These are phyloP conservation scores for Hoplias malabaricus DNA, from an alignment of 2,113 vertebrate species.

Conservation along the genomic window DNA sequence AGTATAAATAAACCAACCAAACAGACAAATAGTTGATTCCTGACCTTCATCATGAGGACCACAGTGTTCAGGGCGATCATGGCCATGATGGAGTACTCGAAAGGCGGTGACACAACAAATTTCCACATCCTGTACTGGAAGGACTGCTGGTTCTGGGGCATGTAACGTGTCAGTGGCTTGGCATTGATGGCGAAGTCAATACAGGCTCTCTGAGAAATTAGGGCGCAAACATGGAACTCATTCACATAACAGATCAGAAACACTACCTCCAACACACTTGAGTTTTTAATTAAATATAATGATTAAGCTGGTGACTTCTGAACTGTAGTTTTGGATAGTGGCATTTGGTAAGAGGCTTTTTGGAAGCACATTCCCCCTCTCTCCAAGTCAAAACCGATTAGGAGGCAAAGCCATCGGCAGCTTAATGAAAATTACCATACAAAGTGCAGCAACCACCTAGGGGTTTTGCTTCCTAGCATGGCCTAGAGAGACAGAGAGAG, in stretches of 20 bases:
- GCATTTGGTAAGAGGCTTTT: not conserved
- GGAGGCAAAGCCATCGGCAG: not conserved
- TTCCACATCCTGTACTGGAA: conserved; percentile 98
- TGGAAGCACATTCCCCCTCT: not conserved
- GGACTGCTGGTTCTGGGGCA: conserved; percentile 91
- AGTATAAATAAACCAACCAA: not conserved
- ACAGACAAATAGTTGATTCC: not conserved
- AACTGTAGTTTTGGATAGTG: not conserved
- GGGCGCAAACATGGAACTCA: conserved; percentile 7
- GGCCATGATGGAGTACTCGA: conserved; percentile 97
- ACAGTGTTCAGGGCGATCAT: conserved; percentile 98
- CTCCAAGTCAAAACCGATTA: not conserved
- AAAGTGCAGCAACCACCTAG: conserved; percentile 5
- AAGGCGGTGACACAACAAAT: conserved; percentile 93
- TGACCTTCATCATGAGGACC: conserved; percentile 98
- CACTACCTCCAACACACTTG: not conserved
- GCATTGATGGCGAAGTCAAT: conserved; percentile 97
- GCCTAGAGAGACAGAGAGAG: conserved; percentile 7
- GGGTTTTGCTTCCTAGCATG: not conserved
- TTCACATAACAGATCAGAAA: not conserved
- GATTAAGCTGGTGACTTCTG: not conserved
- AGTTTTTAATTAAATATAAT: not conserved
- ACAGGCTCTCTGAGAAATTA: conserved; percentile 86
- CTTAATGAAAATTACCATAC: not conserved
- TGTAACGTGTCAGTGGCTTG: conserved; percentile 93